A percentile compares a stretch with the other conserved stretches of the same genome.
Conservation (phyloP, 2,797 vertebrate genomes). For the Megalops cyprinoides region DNA sequence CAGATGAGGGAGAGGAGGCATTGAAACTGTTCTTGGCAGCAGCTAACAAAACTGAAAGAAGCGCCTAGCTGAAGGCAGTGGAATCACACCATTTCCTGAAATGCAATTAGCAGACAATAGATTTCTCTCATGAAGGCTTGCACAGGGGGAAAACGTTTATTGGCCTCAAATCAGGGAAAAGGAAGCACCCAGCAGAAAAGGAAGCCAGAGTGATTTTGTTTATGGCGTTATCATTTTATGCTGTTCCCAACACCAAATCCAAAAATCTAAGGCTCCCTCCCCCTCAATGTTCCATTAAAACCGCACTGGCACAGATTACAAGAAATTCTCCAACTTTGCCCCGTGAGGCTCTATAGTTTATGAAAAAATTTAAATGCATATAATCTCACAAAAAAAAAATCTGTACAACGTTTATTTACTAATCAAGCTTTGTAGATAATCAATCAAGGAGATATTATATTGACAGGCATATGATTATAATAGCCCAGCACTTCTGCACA, state of each 20-base stretch:
- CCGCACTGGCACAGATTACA: background rate
- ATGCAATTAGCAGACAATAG: slow-evolving; percentile 18
- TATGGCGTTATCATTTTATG: background rate
- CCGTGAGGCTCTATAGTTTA: background rate
- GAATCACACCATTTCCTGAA: slow-evolving; percentile 17
- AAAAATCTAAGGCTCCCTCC: background rate
- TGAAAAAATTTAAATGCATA: background rate
- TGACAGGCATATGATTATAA: background rate
- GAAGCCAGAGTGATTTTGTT: slow-evolving; percentile 1
- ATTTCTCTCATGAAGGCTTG: slow-evolving; percentile 5
- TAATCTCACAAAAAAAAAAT: background rate
- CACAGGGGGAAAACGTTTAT: slow-evolving; percentile 12
- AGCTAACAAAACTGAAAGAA: background rate
- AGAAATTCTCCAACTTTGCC: background rate
- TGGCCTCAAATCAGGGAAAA: slow-evolving; percentile 9
- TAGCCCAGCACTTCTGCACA: too few species aligned
- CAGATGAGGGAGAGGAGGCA: slow-evolving; percentile 1
- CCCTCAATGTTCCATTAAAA: background rate
- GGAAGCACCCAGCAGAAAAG: background rate
- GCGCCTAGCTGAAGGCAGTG: slow-evolving; percentile 2
- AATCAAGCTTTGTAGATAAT: background rate
- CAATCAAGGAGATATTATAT: background rate
- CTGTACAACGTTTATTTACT: background rate
- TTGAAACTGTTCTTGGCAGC: slow-evolving; percentile 13
- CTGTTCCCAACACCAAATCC: background rate